Conservation (phyloP, 2,113 vertebrate genomes). For the Cygnus buccinator region DNA sequence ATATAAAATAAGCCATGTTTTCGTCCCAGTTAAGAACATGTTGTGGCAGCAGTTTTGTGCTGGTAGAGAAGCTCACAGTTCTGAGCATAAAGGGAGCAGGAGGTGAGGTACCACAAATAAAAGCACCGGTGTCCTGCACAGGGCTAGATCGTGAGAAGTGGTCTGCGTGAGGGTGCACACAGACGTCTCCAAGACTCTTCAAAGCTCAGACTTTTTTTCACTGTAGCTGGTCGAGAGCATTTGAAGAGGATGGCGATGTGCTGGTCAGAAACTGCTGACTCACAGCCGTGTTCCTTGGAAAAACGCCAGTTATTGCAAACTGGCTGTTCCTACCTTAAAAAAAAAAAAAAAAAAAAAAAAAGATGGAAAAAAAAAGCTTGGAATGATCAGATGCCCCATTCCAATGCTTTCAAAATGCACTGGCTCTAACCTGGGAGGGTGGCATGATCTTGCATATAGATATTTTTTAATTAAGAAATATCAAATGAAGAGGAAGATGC, state of each 20-base stretch:
- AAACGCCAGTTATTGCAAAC: constrained; percentile 5
- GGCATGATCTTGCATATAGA: background rate
- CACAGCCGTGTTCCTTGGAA: background rate
- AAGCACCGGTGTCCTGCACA: background rate
- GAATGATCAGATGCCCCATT: background rate
- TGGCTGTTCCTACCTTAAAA: rapidly evolving
- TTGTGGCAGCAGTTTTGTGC: background rate
- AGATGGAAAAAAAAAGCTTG: background rate
- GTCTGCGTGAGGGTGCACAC: background rate
- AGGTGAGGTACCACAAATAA: background rate
- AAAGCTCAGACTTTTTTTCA: background rate
- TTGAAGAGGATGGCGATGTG: background rate
- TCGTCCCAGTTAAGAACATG: background rate
- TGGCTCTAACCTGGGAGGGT: background rate
- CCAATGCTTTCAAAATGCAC: background rate
- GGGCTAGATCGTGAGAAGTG: background rate
- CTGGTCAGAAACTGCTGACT: constrained; percentile 42
- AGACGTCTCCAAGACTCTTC: background rate
- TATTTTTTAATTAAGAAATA: background rate
- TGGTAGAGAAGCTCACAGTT: background rate
- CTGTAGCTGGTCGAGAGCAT: background rate
- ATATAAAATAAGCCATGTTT: background rate
- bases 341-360: background rate
- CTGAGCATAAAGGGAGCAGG: background rate
- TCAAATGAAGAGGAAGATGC: background rate